Evolutionary conservation across 2,113 vertebrate genomes (phyloP).

Genomic region (Oriolus oriolus): DNA sequence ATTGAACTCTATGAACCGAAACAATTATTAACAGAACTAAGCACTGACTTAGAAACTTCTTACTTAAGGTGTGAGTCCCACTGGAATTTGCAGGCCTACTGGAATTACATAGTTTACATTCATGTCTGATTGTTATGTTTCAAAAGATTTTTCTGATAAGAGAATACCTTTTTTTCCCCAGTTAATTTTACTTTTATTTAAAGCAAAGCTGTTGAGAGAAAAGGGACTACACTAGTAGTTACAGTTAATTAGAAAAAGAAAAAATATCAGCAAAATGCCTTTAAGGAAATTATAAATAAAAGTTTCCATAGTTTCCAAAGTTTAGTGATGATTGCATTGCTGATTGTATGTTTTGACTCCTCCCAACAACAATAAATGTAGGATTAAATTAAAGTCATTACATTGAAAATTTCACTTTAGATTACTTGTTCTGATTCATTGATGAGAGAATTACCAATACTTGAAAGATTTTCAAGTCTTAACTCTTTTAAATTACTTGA

Average conservation of each 20-base stretch:
- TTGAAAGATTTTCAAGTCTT: background rate
- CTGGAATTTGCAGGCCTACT: background rate
- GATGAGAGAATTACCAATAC: background rate
- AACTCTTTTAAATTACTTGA: background rate
- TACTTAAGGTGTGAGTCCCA: background rate
- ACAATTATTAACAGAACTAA: background rate
- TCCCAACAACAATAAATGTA: background rate
- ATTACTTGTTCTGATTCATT: background rate
- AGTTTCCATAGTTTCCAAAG: background rate
- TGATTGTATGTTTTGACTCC: background rate
- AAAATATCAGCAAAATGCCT: background rate
- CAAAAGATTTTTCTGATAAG: background rate
- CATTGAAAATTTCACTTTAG: background rate
- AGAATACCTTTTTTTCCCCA: accelerated
- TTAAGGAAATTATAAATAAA: background rate
- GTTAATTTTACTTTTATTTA: background rate
- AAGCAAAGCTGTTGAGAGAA: background rate
- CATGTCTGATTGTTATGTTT: background rate
- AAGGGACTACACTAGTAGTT: background rate
- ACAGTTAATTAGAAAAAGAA: background rate
- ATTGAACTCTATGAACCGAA: background rate
- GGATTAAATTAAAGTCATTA: background rate
- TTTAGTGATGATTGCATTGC: background rate
- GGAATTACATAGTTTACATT: background rate
- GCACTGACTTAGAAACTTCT: background rate